A percentile compares a stretch with the other conserved stretches of the same genome.
phyloP scores from a whole-genome alignment of 2,888 invertebrate genomes.

The Mamestra brassicae region DNA sequence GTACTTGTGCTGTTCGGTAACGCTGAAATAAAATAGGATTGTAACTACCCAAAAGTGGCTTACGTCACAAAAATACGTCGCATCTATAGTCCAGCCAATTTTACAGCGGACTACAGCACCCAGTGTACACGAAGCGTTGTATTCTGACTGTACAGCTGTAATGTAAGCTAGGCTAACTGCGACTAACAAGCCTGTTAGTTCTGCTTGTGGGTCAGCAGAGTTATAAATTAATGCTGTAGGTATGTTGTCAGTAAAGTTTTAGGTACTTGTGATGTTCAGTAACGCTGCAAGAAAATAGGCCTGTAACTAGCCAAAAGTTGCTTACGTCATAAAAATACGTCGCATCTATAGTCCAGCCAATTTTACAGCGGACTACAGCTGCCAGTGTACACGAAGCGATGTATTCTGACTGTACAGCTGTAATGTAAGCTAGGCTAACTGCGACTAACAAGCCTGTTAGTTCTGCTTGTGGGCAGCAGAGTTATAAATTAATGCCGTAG shows the following conservation, averaged over 20 bases:
- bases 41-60: not conserved
- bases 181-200: too few relatives aligned
- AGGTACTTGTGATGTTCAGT: too few relatives aligned
- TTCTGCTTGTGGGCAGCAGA: too few relatives aligned
- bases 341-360: constrained; percentile 5
- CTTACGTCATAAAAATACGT: constrained; percentile 14
- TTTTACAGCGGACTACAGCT: constrained; percentile 10
- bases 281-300: too few relatives aligned
- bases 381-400: not conserved
- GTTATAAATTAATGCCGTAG: too few relatives aligned
- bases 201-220: too few relatives aligned
- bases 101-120: constrained; percentile 1
- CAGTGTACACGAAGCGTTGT: not conserved
- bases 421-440: too few relatives aligned
- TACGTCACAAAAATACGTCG: constrained; percentile 13
- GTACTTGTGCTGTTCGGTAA: too few relatives aligned
- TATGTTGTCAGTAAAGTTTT: too few relatives aligned
- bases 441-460: too few relatives aligned
- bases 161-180: not conserved
- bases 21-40: too few relatives aligned
- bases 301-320: not conserved
- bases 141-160: constrained; percentile 5
- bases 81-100: constrained; percentile 13
- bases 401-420: constrained; percentile 20
- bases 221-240: too few relatives aligned